Base-by-base conservation (phyloP, 2,113 vertebrate genomes). In the Choloepus hoffmanni region DNA sequence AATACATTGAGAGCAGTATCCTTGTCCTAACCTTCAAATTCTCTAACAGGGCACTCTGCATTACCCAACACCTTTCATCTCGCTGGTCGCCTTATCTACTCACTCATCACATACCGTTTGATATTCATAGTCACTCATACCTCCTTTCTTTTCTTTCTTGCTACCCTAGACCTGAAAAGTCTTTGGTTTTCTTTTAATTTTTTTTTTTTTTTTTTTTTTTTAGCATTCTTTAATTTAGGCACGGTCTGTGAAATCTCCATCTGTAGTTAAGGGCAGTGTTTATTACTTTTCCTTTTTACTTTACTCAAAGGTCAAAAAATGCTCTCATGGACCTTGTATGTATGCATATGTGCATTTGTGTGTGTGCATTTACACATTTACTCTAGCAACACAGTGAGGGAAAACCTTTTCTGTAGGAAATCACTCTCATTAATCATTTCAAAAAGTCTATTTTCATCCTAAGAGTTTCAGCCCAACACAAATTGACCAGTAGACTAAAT, bases 391-490 rank as follows among this genome's bases (percentile, higher is more conserved):
- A 9, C 23, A 67, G 12, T 28, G 7, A 55, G 28, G 48, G 93
- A 33, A 5, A 1, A 68, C 9, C 7, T 94, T 84, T 67, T 68
- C 40, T 11, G 26, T 70, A 48, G 15, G 12, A 86, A 85, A 86
- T 60, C 33, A 12, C 26, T 7, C 33, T 94, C 18, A 92, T 95
- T 70, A 74, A 89, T 92, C 67, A 81, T 88, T 78, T 77, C 30
- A 45, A 83, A 76, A 94, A 67, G 53, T 58, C 21, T 92, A 5
- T 77, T 95, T 95, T 85, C 26, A 89, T 96, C 43, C 24, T 53
- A 58, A 63, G 26, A 82, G 53, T 92, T 88, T 81, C 68, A 94
- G 15, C 4, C 58, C 50, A 73, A 74, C 13, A 60, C 48, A 67
- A 85, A 93, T 65, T 95, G 83, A 88, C 90, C 63, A 26, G 26